Conservation (phyloP, 1,140 invertebrate species). For the Tyrophagus putrescentiae region DNA sequence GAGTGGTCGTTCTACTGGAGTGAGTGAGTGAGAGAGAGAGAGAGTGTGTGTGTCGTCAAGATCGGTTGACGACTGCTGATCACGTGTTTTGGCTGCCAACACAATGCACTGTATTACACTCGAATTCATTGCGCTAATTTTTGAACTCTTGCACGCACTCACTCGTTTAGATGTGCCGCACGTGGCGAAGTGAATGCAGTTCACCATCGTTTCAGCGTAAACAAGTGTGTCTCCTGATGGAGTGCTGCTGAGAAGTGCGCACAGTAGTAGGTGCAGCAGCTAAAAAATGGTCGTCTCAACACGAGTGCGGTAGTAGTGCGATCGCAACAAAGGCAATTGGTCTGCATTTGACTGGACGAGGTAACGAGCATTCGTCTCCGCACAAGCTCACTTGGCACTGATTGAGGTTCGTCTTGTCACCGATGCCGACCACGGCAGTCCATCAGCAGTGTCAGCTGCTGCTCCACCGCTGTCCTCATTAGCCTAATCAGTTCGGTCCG, state of each 20-base stretch:
- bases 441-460: too few species aligned
- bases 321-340: neutral
- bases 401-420: too few species aligned
- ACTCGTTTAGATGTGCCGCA: neutral
- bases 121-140: slow-evolving; percentile 16
- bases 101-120: slow-evolving; percentile 4
- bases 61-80: too few species aligned
- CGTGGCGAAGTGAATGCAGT: slow-evolving; percentile 1
- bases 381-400: neutral
- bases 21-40: too few species aligned
- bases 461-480: too few species aligned
- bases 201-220: slow-evolving; percentile 4
- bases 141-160: slow-evolving; percentile 11
- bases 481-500: too few species aligned
- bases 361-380: neutral
- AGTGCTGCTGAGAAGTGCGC: neutral
- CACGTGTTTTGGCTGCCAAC: neutral
- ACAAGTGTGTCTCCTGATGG: slow-evolving; percentile 12
- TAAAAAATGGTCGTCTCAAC: neutral
- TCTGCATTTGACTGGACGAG: slow-evolving; percentile 7
- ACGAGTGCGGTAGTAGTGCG: neutral
- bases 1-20: neutral
- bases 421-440: too few species aligned
- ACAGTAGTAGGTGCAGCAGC: neutral
- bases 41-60: too few species aligned